phyloP scores from a whole-genome alignment of 2,113 vertebrate species.

The Crotalus tigris region DNA sequence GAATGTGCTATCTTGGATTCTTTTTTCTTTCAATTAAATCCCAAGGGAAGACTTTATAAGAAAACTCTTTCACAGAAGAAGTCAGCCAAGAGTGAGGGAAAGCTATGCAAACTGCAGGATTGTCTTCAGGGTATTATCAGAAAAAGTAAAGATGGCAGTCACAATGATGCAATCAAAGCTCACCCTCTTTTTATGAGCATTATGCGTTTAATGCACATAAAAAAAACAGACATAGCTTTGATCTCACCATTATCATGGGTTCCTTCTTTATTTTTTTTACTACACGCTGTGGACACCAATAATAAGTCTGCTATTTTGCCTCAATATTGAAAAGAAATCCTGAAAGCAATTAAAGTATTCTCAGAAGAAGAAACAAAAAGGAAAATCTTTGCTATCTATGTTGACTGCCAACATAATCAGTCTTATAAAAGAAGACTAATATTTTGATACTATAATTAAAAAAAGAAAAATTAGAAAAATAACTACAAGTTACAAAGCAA shows the following conservation, averaged over 20 bases:
- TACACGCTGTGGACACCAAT: neutral
- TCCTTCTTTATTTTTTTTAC: neutral
- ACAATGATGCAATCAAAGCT: neutral
- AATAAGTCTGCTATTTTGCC: neutral
- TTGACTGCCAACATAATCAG: neutral
- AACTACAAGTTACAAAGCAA: neutral
- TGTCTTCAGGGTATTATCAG: neutral
- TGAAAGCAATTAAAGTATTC: neutral
- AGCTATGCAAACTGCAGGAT: neutral
- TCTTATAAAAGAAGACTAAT: neutral
- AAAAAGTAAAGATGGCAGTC: neutral
- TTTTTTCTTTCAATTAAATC: neutral
- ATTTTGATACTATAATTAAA: neutral
- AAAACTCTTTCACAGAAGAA: neutral
- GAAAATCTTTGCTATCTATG: neutral
- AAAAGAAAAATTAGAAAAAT: neutral
- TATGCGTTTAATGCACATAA: neutral
- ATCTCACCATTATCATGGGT: neutral
- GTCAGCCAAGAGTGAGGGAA: neutral
- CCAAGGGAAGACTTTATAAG: neutral
- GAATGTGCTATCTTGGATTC: neutral
- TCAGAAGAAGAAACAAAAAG: neutral
- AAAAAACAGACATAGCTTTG: neutral
- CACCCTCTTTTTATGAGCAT: neutral
- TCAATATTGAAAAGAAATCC: neutral